Base-by-base conservation (phyloP, 2,888 invertebrate species). In the Calliopum simillimum region DNA sequence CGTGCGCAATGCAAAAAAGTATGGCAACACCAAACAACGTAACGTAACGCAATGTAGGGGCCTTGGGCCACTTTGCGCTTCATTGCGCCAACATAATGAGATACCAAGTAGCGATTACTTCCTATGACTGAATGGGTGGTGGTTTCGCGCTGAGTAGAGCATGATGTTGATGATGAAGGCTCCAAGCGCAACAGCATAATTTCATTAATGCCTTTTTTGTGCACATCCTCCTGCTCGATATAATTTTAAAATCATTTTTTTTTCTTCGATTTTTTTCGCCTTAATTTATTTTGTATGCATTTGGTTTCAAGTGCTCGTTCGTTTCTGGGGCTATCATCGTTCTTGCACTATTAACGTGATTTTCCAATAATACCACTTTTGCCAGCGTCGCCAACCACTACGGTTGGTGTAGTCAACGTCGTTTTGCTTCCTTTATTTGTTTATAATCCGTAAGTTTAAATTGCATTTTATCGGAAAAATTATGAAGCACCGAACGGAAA, bases 21-120 rank as follows among this genome's bases (percentile, higher is more conserved):
- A n/a, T n/a, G n/a, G 49, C 41, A 47, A 49, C 43, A 55, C 64
- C 49, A 21, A 14, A 19, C 53, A 12, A 6, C 53, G 16, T 12
- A 53, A 13, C 53, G 53, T 21, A n/a, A 33, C 23, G 67, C n/a
- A 13, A 16, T 33, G 5, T n/a, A 12, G 44, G 16, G 62, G 62
- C 66, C 63, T 66, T 21, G 63, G 55, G 72, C 77, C 74, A 66
- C 71, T 73, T 76, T 74, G 65, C 69, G 76, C 78, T 72, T 75
- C 76, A 79, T 75, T 75, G 76, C 73, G 74, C 74, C 66, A 51
- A 70, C 58, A 70, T 59, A 61, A 62, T 68, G 61, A 68, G 62
- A 43, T 49, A 43, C 44, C 61, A 16, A 68, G 68, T 33, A 55
- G 56, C 41, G 62, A 58, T 67, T 67, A 58, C 65, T 21, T 12